These are phyloP conservation scores for Stercorarius parasiticus DNA, from an alignment of 2,113 vertebrate genomes.

Conservation along the genomic window DNA sequence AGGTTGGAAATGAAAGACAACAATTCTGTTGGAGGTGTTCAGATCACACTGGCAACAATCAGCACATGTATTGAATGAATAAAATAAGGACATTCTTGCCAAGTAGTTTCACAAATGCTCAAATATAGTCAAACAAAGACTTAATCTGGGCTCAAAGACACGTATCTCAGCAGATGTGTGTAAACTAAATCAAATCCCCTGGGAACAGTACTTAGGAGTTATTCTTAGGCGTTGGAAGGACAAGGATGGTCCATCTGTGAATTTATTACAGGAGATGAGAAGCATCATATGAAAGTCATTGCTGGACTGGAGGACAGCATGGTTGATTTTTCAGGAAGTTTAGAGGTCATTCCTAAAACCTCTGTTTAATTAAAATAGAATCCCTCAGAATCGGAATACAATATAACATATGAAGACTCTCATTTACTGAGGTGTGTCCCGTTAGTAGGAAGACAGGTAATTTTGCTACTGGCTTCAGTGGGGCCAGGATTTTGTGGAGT, in stretches of 20 bases:
- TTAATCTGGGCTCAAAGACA: constrained; percentile 69
- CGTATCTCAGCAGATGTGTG: constrained; percentile 69
- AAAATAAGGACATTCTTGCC: constrained; percentile 57
- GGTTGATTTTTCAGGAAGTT: constrained; percentile 30
- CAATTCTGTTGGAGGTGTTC: background rate
- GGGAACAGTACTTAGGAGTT: constrained; percentile 59
- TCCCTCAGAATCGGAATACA: background rate
- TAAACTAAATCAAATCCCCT: constrained; percentile 38
- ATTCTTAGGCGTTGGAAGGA: constrained; percentile 63
- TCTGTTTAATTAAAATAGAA: background rate
- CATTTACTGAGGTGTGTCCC: background rate
- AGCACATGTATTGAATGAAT: constrained; percentile 46
- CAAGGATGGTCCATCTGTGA: constrained; percentile 71
- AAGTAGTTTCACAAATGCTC: constrained; percentile 55
- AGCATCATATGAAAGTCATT: constrained; percentile 58
- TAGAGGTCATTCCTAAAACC: constrained; percentile 52
- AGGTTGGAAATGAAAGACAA: background rate
- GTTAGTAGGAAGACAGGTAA: background rate
- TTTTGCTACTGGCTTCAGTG: background rate
- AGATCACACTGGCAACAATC: constrained; percentile 11
- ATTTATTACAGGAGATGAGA: constrained; percentile 55
- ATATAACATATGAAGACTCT: background rate
- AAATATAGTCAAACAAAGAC: constrained; percentile 60
- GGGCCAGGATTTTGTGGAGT: background rate
- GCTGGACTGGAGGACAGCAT: constrained; percentile 46